These are phyloP conservation scores for Saccopteryx leptura DNA, from an alignment of 2,113 vertebrate genomes.

Conservation along the genomic window DNA sequence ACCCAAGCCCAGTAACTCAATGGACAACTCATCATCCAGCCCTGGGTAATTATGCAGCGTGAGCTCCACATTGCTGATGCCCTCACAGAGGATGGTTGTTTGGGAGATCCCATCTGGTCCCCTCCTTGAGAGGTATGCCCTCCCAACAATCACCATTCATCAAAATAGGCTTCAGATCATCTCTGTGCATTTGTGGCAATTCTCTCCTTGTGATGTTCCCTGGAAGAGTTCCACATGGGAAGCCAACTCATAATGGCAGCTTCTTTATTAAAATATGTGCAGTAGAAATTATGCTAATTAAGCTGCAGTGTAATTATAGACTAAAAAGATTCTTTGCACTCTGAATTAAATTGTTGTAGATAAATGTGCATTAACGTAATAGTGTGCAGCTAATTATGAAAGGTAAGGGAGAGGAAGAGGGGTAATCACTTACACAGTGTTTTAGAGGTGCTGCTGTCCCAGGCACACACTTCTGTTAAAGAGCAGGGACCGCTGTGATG, in stretches of 20 bases:
- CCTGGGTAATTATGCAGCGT: rapidly evolving
- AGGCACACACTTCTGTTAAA: not conserved
- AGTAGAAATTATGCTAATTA: constrained; percentile 90
- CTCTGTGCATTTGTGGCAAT: not conserved
- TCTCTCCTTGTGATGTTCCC: constrained; percentile 61
- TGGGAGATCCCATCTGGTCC: not conserved
- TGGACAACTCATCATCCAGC: rapidly evolving
- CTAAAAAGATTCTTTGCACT: constrained; percentile 89
- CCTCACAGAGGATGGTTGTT: rapidly evolving
- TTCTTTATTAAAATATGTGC: constrained; percentile 88
- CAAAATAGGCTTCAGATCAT: not conserved
- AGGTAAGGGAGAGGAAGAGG: constrained; percentile 82
- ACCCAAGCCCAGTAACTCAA: rapidly evolving
- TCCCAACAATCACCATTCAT: not conserved
- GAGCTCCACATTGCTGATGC: no score
- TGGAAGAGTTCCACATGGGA: constrained; percentile 83
- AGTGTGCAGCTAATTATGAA: constrained; percentile 88
- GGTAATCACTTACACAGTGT: constrained; percentile 79
- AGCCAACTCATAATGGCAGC: constrained; percentile 83
- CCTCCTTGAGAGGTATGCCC: not conserved
- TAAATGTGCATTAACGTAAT: constrained; percentile 91
- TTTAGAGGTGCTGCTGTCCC: constrained; percentile 60
- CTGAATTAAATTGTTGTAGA: constrained; percentile 91
- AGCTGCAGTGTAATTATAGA: constrained; percentile 89
- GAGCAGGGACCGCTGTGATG: constrained; percentile 59